Conservation (phyloP, 1,140 invertebrate species). For the Sogatella furcifera region DNA sequence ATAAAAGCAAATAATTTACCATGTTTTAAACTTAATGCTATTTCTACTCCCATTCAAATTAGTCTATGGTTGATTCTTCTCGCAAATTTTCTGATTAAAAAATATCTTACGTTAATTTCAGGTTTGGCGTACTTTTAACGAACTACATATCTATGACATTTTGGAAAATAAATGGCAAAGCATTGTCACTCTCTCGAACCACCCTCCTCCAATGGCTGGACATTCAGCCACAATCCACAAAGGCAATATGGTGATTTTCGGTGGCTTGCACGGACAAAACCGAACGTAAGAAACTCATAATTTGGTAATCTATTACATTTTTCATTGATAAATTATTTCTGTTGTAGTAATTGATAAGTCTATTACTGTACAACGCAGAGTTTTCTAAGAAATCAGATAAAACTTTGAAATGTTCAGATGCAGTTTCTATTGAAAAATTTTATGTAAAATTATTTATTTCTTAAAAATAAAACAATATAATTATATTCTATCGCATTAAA, state of each 20-base stretch:
- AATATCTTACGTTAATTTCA: slow-evolving; percentile 28
- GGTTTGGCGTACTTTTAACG: slow-evolving; percentile 76
- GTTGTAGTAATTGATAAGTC: too few relatives aligned
- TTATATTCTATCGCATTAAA: too few relatives aligned
- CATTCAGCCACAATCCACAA: slow-evolving; percentile 86
- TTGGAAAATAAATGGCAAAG: slow-evolving; percentile 73
- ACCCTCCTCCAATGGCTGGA: slow-evolving; percentile 71
- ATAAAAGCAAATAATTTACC: too few relatives aligned
- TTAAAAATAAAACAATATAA: too few relatives aligned
- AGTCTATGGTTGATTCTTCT: too few relatives aligned
- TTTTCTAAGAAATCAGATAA: too few relatives aligned
- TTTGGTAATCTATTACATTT: neutral
- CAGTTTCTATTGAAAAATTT: too few relatives aligned
- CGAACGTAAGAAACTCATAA: slow-evolving; percentile 16
- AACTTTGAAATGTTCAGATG: too few relatives aligned
- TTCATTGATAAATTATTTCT: neutral
- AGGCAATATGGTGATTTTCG: slow-evolving; percentile 85
- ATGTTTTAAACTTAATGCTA: too few relatives aligned
- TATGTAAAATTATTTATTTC: too few relatives aligned
- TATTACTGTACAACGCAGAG: too few relatives aligned
- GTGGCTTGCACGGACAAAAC: slow-evolving; percentile 47
- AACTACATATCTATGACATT: slow-evolving; percentile 84
- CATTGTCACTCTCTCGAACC: slow-evolving; percentile 46
- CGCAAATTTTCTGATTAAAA: neutral
- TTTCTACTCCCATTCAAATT: too few relatives aligned